Conservation (phyloP, 2,797 vertebrate species). For the Crocodylus rhombifer region DNA sequence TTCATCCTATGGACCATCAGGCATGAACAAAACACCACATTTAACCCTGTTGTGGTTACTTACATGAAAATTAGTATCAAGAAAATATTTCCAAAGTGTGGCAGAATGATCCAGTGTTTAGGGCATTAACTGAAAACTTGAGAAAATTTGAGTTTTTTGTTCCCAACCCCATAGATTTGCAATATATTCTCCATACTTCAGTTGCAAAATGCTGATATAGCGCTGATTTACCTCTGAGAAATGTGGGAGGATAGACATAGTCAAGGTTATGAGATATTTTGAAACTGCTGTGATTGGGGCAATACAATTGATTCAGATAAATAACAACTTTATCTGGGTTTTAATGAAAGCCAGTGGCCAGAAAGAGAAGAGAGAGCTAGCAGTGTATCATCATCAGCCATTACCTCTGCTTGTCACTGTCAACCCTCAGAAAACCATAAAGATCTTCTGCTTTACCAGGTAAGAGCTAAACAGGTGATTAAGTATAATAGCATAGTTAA, state of each 20-base stretch:
- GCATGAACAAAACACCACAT: no score
- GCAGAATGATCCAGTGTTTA: no score
- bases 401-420: neutral
- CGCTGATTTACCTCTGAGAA: neutral
- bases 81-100: no score
- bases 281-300: neutral
- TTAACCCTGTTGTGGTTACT: no score
- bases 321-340: neutral
- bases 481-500: neutral
- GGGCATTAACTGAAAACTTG: no score
- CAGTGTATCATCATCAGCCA: neutral
- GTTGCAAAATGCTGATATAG: neutral
- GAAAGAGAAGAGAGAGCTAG: neutral
- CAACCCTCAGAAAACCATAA: neutral
- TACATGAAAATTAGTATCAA: no score
- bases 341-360: neutral
- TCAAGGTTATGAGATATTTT: neutral
- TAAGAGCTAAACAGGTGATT: neutral
- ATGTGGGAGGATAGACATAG: neutral
- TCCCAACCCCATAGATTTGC: no score
- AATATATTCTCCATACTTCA: no score
- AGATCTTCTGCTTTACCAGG: neutral
- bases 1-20: no score
- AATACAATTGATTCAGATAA: neutral
- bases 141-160: no score